phyloP scores from a whole-genome alignment of 1,140 invertebrate species.

The Daktulosphaira vitifoliae region DNA sequence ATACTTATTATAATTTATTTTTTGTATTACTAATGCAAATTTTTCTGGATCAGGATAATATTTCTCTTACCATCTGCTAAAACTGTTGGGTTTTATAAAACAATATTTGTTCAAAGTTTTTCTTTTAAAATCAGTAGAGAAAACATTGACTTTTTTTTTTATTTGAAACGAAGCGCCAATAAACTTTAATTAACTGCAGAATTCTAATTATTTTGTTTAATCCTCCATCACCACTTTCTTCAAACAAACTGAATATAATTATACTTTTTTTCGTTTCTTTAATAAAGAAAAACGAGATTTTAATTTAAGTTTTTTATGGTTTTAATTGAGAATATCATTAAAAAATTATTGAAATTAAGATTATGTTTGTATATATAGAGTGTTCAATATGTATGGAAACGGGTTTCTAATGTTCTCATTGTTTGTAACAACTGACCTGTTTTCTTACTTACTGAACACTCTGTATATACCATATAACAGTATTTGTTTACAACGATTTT shows the following conservation, averaged over 20 bases:
- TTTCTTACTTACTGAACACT: too few relatives aligned
- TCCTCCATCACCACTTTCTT: conserved; percentile 21
- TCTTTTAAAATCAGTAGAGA: not conserved
- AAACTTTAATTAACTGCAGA: conserved; percentile 30
- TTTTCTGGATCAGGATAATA: too few relatives aligned
- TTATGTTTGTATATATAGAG: too few relatives aligned
- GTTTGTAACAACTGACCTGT: too few relatives aligned
- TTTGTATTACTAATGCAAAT: too few relatives aligned
- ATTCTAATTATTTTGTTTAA: conserved; percentile 31
- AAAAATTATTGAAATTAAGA: too few relatives aligned
- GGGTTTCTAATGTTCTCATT: too few relatives aligned
- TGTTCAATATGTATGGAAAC: too few relatives aligned
- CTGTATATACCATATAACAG: too few relatives aligned
- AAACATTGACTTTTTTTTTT: conserved; percentile 15
- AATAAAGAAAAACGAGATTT: conserved; percentile 17
- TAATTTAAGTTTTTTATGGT: conserved; percentile 13
- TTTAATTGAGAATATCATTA: conserved; percentile 4
- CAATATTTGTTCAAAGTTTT: conserved; percentile 27
- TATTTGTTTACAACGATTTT: too few relatives aligned
- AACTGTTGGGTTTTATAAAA: conserved; percentile 2
- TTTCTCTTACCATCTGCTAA: too few relatives aligned
- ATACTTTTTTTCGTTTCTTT: not conserved
- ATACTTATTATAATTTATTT: too few relatives aligned
- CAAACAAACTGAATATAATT: not conserved
- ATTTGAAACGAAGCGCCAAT: conserved; percentile 1